Evolutionary conservation across 2,888 invertebrate species (phyloP).

Genomic region (Lacanobia wlatinum): DNA sequence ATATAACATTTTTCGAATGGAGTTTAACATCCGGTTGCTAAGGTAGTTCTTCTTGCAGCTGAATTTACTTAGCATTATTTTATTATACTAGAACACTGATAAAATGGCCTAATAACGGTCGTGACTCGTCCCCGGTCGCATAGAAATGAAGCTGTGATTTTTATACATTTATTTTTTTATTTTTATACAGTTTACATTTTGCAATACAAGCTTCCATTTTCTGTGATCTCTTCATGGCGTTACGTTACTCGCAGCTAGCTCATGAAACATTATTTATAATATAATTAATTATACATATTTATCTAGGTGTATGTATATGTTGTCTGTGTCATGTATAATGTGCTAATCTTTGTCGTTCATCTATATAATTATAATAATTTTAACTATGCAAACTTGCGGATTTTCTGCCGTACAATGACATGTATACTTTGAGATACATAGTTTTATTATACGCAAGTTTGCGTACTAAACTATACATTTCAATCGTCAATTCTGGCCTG

Average conservation of each 20-base stretch:
- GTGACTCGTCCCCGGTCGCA: conserved; percentile 19
- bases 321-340: conserved; percentile 45
- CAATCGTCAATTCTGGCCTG: conserved; percentile 53
- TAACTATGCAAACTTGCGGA: conserved; percentile 20
- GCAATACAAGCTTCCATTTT: conserved; percentile 81
- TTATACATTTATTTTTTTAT: conserved; percentile 65
- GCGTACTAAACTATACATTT: conserved; percentile 41
- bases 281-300: conserved; percentile 35
- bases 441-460: conserved; percentile 29
- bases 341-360: conserved; percentile 44
- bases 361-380: conserved; percentile 17
- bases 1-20: too few species aligned
- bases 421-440: background rate
- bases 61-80: background rate
- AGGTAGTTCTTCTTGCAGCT: background rate
- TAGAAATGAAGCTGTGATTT: conserved; percentile 76
- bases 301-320: conserved; percentile 50
- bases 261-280: conserved; percentile 46
- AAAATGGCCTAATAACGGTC: background rate
- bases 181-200: conserved; percentile 71
- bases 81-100: background rate
- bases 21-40: background rate
- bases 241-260: conserved; percentile 60
- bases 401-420: background rate
- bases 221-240: conserved; percentile 81